phyloP scores from a whole-genome alignment of 2,113 vertebrate species.

The Lipophrys pholis region DNA sequence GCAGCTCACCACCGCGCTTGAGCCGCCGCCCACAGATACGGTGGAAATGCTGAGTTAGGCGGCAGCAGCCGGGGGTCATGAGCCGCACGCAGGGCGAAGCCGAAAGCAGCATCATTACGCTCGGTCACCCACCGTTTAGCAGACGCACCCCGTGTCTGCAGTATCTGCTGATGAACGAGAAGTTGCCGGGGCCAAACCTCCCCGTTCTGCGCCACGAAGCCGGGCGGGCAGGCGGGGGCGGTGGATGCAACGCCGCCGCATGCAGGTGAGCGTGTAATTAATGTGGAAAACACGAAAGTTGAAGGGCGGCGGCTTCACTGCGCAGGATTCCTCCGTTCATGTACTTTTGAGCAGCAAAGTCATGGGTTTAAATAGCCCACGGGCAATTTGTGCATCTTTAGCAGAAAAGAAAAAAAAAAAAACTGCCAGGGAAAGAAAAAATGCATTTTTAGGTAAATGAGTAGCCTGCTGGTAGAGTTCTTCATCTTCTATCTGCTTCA shows the following conservation, averaged over 20 bases:
- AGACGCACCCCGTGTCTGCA: constrained; percentile 37
- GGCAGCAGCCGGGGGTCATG: constrained; percentile 38
- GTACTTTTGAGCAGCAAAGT: constrained; percentile 26
- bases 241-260: neutral
- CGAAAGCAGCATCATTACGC: constrained; percentile 66
- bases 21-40: constrained; percentile 44
- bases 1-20: constrained; percentile 15
- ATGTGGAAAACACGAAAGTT: constrained; percentile 34
- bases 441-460: too few relatives aligned
- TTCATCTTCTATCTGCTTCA: too few relatives aligned
- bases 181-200: constrained; percentile 21
- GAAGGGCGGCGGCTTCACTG: constrained; percentile 48
- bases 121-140: constrained; percentile 62
- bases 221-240: constrained; percentile 25
- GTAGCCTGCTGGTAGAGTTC: too few relatives aligned
- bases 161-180: constrained; percentile 41
- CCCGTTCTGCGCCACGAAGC: neutral
- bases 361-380: constrained; percentile 12
- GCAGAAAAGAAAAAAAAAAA: neutral
- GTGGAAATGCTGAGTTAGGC: constrained; percentile 62
- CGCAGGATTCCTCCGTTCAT: constrained; percentile 18
- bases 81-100: constrained; percentile 43
- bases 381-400: neutral
- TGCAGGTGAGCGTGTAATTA: constrained; percentile 17
- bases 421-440: too few relatives aligned